Conservation (phyloP, 2,797 vertebrate species). For the Leucoraja ocellata region DNA sequence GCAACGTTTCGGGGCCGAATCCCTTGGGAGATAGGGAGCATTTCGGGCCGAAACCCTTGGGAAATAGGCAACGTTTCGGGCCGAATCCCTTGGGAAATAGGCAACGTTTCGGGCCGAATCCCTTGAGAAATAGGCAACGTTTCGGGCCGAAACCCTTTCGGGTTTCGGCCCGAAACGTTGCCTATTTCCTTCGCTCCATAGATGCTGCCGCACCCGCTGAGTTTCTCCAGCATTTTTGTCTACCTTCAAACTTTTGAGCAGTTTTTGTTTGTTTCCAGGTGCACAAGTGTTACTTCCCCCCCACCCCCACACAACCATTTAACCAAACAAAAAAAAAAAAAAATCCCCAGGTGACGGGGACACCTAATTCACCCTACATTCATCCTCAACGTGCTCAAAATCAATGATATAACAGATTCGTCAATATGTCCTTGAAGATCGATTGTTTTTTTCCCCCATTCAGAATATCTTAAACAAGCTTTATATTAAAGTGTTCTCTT, state of each 20-base stretch:
- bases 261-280: not conserved
- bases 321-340: not conserved
- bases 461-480: conserved; percentile 27
- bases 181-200: too few relatives aligned
- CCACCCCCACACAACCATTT: not conserved
- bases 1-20: too few relatives aligned
- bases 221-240: too few relatives aligned
- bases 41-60: too few relatives aligned
- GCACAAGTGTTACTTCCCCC: conserved; percentile 2
- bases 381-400: conserved; percentile 57
- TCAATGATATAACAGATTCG: conserved; percentile 59
- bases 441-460: conserved; percentile 18
- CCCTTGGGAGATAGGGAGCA: too few relatives aligned
- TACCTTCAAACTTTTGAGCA: not conserved
- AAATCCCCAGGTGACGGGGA: not conserved
- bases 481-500: not conserved
- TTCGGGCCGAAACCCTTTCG: too few relatives aligned
- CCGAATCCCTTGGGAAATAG: too few relatives aligned
- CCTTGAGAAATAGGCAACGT: too few relatives aligned
- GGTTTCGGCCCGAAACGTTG: too few relatives aligned
- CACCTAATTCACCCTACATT: conserved; percentile 40
- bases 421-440: conserved; percentile 36
- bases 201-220: too few relatives aligned
- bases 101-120: too few relatives aligned
- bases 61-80: too few relatives aligned